These are phyloP conservation scores for Gandaritis pyraliata DNA, from an alignment of 2,888 invertebrate species.

Conservation along the genomic window DNA sequence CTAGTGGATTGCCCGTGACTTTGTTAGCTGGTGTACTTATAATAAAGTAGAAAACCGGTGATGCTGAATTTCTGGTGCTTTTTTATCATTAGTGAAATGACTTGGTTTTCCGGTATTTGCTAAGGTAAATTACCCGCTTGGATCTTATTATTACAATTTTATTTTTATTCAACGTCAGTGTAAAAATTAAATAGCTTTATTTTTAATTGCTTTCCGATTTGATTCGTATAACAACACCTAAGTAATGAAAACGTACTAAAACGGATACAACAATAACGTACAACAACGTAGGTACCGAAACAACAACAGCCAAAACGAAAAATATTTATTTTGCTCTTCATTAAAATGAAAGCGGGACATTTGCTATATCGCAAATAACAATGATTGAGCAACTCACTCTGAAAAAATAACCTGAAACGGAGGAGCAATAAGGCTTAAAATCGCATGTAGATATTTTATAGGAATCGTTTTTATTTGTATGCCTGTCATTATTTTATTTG, in stretches of 20 bases:
- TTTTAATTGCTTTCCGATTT: too few relatives aligned
- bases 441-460: background rate
- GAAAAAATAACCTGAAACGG: background rate
- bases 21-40: background rate
- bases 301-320: slow-evolving; percentile 20
- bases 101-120: too few relatives aligned
- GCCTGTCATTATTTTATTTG: slow-evolving; percentile 11
- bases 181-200: too few relatives aligned
- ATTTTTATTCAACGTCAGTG: too few relatives aligned
- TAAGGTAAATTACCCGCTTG: too few relatives aligned
- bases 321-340: slow-evolving; percentile 27
- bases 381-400: slow-evolving; percentile 11
- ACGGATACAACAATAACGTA: too few relatives aligned
- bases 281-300: background rate
- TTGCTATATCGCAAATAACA: slow-evolving; percentile 14
- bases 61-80: too few relatives aligned
- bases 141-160: too few relatives aligned
- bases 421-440: slow-evolving; percentile 5
- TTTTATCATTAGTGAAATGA: too few relatives aligned
- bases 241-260: too few relatives aligned
- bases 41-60: too few relatives aligned
- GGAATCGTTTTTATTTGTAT: slow-evolving; percentile 5
- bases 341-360: slow-evolving; percentile 26
- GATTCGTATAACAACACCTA: too few relatives aligned
- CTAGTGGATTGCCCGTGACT: background rate